phyloP scores from a whole-genome alignment of 92 coral and sea anemone genomes.

The Micromussa lordhowensis region DNA sequence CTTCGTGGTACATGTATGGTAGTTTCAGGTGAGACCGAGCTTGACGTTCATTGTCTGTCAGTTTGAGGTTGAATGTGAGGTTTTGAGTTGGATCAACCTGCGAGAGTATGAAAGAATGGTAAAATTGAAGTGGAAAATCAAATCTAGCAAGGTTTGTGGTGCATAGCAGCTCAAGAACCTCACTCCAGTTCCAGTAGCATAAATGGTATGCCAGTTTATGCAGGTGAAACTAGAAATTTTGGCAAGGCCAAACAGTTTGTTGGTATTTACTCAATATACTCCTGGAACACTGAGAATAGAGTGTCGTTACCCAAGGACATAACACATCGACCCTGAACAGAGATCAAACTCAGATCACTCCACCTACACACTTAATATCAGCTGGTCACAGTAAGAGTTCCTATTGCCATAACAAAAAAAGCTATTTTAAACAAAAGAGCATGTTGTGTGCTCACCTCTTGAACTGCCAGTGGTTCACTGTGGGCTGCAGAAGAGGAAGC shows the following conservation, averaged over 20 bases:
- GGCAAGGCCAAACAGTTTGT: too few species aligned
- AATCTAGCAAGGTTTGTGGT: not conserved
- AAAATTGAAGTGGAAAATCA: not conserved
- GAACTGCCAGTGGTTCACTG: slow-evolving; percentile 11
- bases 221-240: too few species aligned
- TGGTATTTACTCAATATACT: not conserved
- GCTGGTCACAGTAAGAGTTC: not conserved
- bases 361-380: not conserved
- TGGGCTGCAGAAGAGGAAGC: slow-evolving; percentile 1
- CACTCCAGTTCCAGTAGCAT: not conserved
- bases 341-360: not conserved
- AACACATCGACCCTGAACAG: not conserved
- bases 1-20: slow-evolving; percentile 86
- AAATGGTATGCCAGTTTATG: not conserved
- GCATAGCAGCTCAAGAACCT: not conserved
- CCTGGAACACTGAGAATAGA: not conserved
- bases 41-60: slow-evolving; percentile 80
- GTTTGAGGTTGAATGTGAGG: slow-evolving; percentile 86
- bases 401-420: not conserved
- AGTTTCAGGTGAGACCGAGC: slow-evolving; percentile 87
- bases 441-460: slow-evolving; percentile 2
- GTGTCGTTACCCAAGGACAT: not conserved
- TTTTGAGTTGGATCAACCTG: slow-evolving; percentile 90
- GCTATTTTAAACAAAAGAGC: not conserved
- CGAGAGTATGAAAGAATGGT: not conserved